Evolutionary conservation across 2,888 invertebrate genomes (phyloP), one percentile per base, ranked within the genome.

Genomic region (Zaprionus bogoriensis): DNA sequence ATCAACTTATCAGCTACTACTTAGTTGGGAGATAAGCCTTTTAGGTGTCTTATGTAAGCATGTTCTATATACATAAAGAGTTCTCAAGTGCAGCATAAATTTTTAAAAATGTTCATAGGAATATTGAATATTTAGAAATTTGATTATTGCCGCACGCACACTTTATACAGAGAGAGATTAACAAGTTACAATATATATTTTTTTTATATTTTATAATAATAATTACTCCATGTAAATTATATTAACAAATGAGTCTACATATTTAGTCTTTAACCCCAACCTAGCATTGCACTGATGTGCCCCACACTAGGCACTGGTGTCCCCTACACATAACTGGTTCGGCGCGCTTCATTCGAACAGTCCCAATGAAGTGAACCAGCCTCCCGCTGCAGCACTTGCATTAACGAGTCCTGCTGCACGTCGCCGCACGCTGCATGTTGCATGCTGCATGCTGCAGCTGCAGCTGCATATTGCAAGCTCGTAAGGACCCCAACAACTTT

Each of bases 291-390:
- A 64, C 45, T 28, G 25, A 65, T 47, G 51, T 46, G 27, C 46
- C 30, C 41, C 22, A 46, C 14, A 4, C 44, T 17, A 6, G n/a
- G 7, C 12, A 52, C 23, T 38, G n/a, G n/a, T n/a, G 20, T 45
- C 60, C 9, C 32, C 17, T 44, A 47, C 65, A 57, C 46, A 55
- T 52, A 51, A 65, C 65, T 51, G 65, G 51, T 47, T 55, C 50
- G 46, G 46, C 32, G 50, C 50, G 27, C 51, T 65, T 53, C 53
- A 60, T 64, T 64, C 47, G 47, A 38, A 30, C 47, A 52, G 36
- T 52, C 46, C 47, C 59, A 51, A 63, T 59, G 59, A 59, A 59
- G 60, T 52, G 47, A 36, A 47, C 36, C 53, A 30, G 22, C 36
- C 32, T 30, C 45, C 58, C 39, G 27, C 14, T 62, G 62, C 62